These are phyloP conservation scores for Drosophila cognata DNA, from an alignment of 2,888 invertebrate species.

Conservation along the genomic window DNA sequence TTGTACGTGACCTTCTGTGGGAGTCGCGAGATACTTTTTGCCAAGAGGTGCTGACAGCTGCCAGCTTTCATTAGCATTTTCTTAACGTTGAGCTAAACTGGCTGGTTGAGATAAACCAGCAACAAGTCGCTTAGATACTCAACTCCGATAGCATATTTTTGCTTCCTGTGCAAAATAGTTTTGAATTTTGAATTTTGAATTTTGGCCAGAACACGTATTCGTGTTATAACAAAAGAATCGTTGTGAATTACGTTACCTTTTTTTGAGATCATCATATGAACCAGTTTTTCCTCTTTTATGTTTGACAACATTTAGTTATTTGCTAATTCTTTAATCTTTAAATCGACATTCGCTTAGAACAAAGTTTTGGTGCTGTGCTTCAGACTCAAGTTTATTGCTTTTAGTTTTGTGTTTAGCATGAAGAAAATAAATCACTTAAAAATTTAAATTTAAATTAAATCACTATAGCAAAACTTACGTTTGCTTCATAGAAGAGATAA, in stretches of 20 bases:
- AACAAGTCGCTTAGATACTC: not conserved
- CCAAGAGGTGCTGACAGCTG: slow-evolving; percentile 32
- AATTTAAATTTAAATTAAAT: too few relatives aligned
- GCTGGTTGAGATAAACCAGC: not conserved
- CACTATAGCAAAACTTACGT: not conserved
- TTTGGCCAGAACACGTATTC: slow-evolving; percentile 12
- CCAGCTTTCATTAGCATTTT: slow-evolving; percentile 21
- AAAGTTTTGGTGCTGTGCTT: not conserved
- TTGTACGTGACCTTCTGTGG: slow-evolving; percentile 32
- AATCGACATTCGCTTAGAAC: not conserved
- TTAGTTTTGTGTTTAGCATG: not conserved
- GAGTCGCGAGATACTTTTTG: not conserved
- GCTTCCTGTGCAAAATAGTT: slow-evolving; percentile 49
- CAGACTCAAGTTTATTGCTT: not conserved
- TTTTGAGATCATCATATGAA: slow-evolving; percentile 15
- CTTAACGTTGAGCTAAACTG: slow-evolving; percentile 15
- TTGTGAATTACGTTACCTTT: slow-evolving; percentile 11
- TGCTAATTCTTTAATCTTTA: slow-evolving; percentile 1
- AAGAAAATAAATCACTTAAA: not conserved
- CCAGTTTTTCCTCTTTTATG: slow-evolving; percentile 23
- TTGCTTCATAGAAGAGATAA: not conserved
- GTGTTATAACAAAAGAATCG: slow-evolving; percentile 56
- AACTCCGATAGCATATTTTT: not conserved
- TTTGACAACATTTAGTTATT: slow-evolving; percentile 6
- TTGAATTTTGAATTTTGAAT: not conserved